Base-by-base conservation (phyloP, 2,888 invertebrate genomes). In the Prosopocoilus inquinatus region DNA sequence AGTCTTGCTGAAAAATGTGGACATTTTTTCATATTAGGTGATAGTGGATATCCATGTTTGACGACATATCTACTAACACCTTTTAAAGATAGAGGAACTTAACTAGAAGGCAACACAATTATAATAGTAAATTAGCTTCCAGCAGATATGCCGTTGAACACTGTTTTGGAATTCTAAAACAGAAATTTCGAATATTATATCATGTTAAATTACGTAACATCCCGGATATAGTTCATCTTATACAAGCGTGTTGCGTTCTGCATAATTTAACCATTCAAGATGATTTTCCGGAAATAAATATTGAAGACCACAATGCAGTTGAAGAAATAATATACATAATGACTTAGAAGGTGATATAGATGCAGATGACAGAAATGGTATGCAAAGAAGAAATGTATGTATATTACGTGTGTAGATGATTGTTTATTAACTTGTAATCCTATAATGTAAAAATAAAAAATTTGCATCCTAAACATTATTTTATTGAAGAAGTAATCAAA, bases 1-100 rank as follows among this genome's bases (percentile, higher is more conserved):
- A n/a, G n/a, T n/a, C n/a, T n/a, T 9, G 64, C 63, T 1, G 61
- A 64, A 46, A 63, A 64, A 39, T 60, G 61, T 16, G 36, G 62
- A 38, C 60, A 60, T 33, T 20, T 20, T 60, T 65, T 46, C 38
- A 54, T 66, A 12, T 39, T 64, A 12, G 63, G 51, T n/a, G 62
- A 66, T n/a, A n/a, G 62, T 58, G 64, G 50, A 4, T 62, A 66
- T 61, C 62, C 62, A 13, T 59, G 50, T 15, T 33, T 54, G n/a
- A n/a, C 49, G n/a, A n/a, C 38, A 39, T 47, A 56, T 46, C 47
- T 60, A 20, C 52, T 61, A 28, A 64, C 59, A 4, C 63, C 63
- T 15, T 63, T 57, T 53, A 57, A 47, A 46, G 64, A 63, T 13
- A 9, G 44, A 43, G 55, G 55, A 46, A 57, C 15, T 47, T 61